Conservation (phyloP, 2,113 vertebrate genomes). For the Phalacrocorax brasilianus region DNA sequence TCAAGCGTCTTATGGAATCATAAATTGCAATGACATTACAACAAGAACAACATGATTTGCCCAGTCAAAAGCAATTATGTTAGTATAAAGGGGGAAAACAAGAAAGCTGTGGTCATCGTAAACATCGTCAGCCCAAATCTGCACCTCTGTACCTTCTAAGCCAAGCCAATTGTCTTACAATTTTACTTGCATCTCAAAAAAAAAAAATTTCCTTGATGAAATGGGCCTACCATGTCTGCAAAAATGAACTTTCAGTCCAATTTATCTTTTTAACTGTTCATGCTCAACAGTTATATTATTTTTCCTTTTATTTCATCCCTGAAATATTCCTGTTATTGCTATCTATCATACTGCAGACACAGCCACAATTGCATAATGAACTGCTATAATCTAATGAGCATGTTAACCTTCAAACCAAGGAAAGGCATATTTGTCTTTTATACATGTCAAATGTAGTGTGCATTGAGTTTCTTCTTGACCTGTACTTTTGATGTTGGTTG, state of each 20-base stretch:
- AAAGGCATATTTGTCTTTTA: neutral
- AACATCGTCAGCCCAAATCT: slow-evolving; percentile 60
- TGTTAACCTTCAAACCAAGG: neutral
- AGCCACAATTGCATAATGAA: neutral
- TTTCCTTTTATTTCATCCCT: neutral
- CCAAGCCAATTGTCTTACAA: neutral
- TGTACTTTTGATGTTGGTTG: neutral
- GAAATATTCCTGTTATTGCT: neutral
- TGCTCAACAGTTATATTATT: neutral
- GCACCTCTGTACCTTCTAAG: slow-evolving; percentile 20
- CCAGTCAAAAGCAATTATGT: slow-evolving; percentile 66
- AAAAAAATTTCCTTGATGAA: neutral
- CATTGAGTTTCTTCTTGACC: neutral
- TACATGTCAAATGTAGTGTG: neutral
- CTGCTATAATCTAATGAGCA: neutral
- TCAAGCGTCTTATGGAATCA: slow-evolving; percentile 58
- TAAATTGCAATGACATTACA: slow-evolving; percentile 66
- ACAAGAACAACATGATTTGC: slow-evolving; percentile 62
- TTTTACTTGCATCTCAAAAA: slow-evolving; percentile 43
- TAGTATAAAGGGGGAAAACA: slow-evolving; percentile 14
- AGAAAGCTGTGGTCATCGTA: slow-evolving; percentile 55
- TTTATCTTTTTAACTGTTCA: neutral
- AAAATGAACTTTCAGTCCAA: neutral
- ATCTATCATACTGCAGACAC: neutral
- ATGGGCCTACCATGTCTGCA: neutral